Base-by-base conservation (phyloP, 2,797 vertebrate genomes). In the Sphenopsis melanotis region DNA sequence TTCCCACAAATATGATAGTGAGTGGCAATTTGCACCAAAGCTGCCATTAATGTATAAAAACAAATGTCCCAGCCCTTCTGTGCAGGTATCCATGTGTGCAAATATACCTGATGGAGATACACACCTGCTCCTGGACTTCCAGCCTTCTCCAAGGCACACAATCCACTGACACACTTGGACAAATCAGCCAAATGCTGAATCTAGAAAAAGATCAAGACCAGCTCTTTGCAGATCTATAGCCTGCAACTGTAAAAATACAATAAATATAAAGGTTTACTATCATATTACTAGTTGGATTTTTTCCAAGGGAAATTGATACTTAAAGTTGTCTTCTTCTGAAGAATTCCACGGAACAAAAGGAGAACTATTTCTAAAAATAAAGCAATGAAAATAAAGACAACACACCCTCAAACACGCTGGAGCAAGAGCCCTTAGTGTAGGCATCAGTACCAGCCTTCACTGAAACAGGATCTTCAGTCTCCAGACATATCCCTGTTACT, bases 131-230 rank as follows among this genome's bases (percentile, higher is more conserved):
- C 57, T 19, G 4, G 77, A 71, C 60, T 84, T 53, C 80, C 75
- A 90, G 82, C 85, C 78, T 86, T 78, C 83, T 61, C 83, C 1
- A 15, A 90, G 83, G 85, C 55, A 76, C 49, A 70, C 26, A 49
- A 22, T 85, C 52, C 56, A 66, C 55, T 64, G 84, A 93, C 53
- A 78, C 46, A n/a, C 55, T 64, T 52, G 44, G 39, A 42, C 20
- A 86, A 37, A 60, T 63, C 37, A 95, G 88, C 64, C 89, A 94
- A 92, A 91, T 46, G 39, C 72, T 91, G 91, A 92, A 82, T 84
- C 72, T 60, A 89, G 75, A 94, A 88, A 82, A 69, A 89, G 55
- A 84, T 50, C 47, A 76, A 80, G 53, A 90, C 65, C 64, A 50
- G 61, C 36, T 75, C 56, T 89, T 86, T 68, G 74, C 88, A 92